Conservation (phyloP, 2,888 invertebrate species). For the Acleris emargana region DNA sequence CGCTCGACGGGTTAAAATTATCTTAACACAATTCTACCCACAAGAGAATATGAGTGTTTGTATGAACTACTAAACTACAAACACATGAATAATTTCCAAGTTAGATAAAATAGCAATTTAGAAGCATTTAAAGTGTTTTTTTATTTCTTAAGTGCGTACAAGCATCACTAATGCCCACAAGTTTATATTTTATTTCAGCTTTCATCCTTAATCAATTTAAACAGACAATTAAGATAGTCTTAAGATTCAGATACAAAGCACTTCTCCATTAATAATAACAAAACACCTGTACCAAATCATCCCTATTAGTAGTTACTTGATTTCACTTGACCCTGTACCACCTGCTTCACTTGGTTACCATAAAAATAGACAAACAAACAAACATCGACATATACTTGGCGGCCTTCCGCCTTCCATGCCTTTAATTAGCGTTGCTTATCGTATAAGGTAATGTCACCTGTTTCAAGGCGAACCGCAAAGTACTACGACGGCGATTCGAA, state of each 20-base stretch:
- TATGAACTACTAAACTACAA: no score
- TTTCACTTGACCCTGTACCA: constrained; percentile 4
- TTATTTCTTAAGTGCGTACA: no score
- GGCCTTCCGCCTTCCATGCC: constrained; percentile 71
- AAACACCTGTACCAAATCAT: constrained; percentile 3
- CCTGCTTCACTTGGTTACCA: constrained; percentile 36
- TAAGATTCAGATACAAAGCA: constrained; percentile 1
- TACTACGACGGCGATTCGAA: constrained; percentile 38
- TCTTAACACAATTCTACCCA: no score
- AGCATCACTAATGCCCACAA: no score
- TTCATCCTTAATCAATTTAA: no score
- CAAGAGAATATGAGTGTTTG: no score
- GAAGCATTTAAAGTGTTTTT: no score
- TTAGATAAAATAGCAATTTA: no score
- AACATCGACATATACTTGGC: constrained; percentile 51
- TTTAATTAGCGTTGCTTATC: constrained; percentile 71
- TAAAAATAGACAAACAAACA: constrained; percentile 53
- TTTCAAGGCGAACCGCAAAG: constrained; percentile 68
- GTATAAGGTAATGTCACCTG: constrained; percentile 69
- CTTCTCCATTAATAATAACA: background rate
- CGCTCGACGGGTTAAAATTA: no score
- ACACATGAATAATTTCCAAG: no score
- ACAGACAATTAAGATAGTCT: background rate
- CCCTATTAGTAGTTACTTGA: constrained; percentile 6
- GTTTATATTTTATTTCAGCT: no score